Evolutionary conservation across 2,888 invertebrate species (phyloP), one percentile per base, ranked within the genome.

Genomic region (Lobophora halterata): DNA sequence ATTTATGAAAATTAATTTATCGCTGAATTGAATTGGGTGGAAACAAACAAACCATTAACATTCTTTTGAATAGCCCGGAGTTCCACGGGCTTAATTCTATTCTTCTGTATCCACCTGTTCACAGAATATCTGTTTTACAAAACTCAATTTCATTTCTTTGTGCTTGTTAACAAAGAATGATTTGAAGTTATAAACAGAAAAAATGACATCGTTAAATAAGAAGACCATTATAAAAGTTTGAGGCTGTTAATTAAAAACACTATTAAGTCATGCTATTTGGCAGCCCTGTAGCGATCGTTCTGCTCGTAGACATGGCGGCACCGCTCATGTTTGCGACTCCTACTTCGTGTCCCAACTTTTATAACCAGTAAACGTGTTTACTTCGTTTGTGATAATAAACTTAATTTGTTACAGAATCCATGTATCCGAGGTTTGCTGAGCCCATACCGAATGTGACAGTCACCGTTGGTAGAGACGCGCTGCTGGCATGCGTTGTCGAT

Each of bases 391-490:
- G 16, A 12, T 32, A 29, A 28, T 17, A 7, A 26, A 19, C 10
- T 18, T 3, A 25, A 21, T 63, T 70, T 55, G 49, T 88, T 88
- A 48, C 90, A 92, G 92, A 91, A 73, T 88, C 90, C 18, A 87
- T 90, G 77, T 86, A 94, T 72, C 97, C 97, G 50, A 90, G 93
- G 71, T 96, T 97, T 72, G 94, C 95, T 21, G 96, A 96, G 71
- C 93, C 94, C 41, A 95, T 97, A 70, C 94, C 94, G 23, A 97
- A 97, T 81, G 95, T 96, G 58, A 97, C 97, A 10, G 96, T 96
- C 41, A 95, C 95, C 26, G 91, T 95, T 26, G 96, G 96, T 19
- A 88, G 94, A 49, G 96, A 97, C 75, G 96, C 96, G 7, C 81
- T 96, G 32, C 88, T 97, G 54, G 94, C 95, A 30, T 97, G 97